These are phyloP conservation scores for Aplysina aerophoba DNA, from an alignment of 37 sponge, comb jelly and placozoan genomes.

Conservation along the genomic window DNA sequence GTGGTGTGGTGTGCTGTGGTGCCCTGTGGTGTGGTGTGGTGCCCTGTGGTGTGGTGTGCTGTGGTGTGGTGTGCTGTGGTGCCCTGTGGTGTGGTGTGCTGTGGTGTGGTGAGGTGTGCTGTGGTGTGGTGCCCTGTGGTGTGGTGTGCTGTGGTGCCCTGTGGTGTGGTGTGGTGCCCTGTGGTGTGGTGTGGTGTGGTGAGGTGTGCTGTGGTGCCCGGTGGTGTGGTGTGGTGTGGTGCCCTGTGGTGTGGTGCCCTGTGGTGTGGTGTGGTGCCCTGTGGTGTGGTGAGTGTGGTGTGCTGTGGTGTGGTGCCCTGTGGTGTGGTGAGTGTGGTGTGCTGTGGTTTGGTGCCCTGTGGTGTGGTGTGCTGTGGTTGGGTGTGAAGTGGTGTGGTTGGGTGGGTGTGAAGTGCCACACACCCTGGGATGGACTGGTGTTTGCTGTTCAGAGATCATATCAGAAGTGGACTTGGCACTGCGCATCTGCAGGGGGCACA, in stretches of 20 bases:
- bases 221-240: neutral
- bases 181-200: neutral
- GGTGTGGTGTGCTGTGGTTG: neutral
- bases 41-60: neutral
- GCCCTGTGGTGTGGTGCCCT: neutral
- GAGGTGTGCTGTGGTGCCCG: neutral
- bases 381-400: neutral
- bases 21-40: neutral
- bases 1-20: constrained; percentile 3
- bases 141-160: neutral
- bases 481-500: neutral
- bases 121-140: constrained; percentile 2
- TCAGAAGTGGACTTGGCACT: constrained; percentile 27
- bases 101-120: neutral
- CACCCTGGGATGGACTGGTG: neutral
- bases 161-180: neutral
- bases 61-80: constrained; percentile 5
- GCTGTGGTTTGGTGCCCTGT: constrained; percentile 10
- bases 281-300: constrained; percentile 1
- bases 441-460: neutral
- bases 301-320: neutral
- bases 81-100: neutral
- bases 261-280: constrained; percentile 11
- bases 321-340: neutral
- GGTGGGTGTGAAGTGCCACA: neutral